Evolutionary conservation across 2,113 vertebrate species (phyloP).

Genomic region (Rhinopomastus cyanomelas): DNA sequence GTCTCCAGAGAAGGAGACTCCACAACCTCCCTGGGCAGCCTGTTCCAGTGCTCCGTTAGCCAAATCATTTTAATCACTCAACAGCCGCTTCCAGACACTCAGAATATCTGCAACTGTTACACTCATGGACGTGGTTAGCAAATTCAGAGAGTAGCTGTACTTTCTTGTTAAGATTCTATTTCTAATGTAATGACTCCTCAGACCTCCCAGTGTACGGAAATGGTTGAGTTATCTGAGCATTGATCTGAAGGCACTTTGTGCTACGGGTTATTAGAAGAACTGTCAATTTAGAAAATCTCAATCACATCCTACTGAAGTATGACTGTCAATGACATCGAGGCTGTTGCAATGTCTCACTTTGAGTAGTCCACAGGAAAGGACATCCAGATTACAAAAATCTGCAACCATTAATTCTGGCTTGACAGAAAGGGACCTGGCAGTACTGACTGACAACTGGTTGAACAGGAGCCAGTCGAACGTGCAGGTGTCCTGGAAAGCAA

Average conservation of each 20-base stretch:
- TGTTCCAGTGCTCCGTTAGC: not conserved
- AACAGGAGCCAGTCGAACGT: too few relatives aligned
- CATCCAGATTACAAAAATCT: not conserved
- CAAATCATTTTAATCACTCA: not conserved
- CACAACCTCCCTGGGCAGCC: too few relatives aligned
- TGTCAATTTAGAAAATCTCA: not conserved
- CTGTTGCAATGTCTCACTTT: not conserved
- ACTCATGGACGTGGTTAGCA: not conserved
- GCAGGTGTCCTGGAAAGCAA: too few relatives aligned
- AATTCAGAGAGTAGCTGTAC: not conserved
- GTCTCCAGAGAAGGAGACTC: too few relatives aligned
- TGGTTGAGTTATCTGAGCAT: not conserved
- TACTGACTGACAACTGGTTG: too few relatives aligned
- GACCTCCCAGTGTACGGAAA: not conserved
- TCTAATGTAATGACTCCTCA: not conserved
- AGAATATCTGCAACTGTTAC: not conserved
- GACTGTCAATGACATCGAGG: not conserved
- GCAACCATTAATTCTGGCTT: not conserved
- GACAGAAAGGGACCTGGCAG: too few relatives aligned
- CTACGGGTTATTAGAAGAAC: not conserved
- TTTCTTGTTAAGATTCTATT: not conserved
- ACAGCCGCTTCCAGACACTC: not conserved
- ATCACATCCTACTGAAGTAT: not conserved
- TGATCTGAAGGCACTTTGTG: not conserved
- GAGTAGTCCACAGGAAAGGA: not conserved